These are phyloP conservation scores for Batillaria attramentaria DNA, from an alignment of 1,140 invertebrate species.

Conservation along the genomic window DNA sequence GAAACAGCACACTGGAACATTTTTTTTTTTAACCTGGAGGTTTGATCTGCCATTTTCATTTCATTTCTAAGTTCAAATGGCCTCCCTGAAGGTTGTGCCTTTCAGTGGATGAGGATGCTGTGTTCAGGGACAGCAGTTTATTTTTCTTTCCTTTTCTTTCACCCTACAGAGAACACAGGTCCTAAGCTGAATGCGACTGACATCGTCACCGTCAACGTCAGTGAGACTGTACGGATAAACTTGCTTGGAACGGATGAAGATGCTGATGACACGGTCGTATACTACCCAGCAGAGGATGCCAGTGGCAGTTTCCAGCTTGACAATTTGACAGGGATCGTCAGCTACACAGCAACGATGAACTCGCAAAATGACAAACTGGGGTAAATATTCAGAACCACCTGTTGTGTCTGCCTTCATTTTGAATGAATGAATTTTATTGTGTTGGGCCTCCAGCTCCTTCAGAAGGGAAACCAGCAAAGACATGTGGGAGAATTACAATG, in stretches of 20 bases:
- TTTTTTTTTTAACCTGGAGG: too few relatives aligned
- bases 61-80: too few relatives aligned
- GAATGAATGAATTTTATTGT: too few relatives aligned
- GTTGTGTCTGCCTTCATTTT: not conserved
- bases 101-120: not conserved
- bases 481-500: too few relatives aligned
- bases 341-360: not conserved
- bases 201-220: not conserved
- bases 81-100: too few relatives aligned
- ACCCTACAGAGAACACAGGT: not conserved
- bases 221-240: not conserved
- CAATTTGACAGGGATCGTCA: not conserved
- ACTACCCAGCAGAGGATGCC: not conserved
- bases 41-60: too few relatives aligned
- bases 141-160: not conserved
- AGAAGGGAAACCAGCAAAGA: too few relatives aligned
- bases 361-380: not conserved
- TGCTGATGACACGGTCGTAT: not conserved
- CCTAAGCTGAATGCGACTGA: not conserved
- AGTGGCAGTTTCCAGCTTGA: not conserved
- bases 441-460: too few relatives aligned
- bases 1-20: too few relatives aligned
- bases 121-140: not conserved
- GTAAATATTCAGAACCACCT: not conserved
- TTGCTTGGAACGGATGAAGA: not conserved